phyloP scores from a whole-genome alignment of 2,888 invertebrate genomes.

The Andricus quercusramuli region DNA sequence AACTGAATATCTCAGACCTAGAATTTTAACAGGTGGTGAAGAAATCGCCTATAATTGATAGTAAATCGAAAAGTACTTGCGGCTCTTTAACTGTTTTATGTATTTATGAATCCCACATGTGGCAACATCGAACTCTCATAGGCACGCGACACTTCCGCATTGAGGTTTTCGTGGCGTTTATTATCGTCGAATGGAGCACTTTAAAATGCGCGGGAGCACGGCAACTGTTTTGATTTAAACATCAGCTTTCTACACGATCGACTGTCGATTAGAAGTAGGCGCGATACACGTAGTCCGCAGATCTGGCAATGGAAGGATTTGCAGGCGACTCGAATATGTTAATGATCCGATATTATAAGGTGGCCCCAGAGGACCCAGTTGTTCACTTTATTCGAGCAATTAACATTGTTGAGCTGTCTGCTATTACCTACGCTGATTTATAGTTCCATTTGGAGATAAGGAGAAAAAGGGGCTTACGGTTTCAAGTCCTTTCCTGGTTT shows the following conservation, averaged over 20 bases:
- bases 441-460: slow-evolving; percentile 57
- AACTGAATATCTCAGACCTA: slow-evolving; percentile 11
- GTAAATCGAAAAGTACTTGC: slow-evolving; percentile 20
- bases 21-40: slow-evolving; percentile 32
- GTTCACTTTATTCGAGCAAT: slow-evolving; percentile 63
- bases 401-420: slow-evolving; percentile 63
- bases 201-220: slow-evolving; percentile 47
- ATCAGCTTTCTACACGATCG: slow-evolving; percentile 65
- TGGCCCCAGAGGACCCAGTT: slow-evolving; percentile 54
- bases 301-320: slow-evolving; percentile 41
- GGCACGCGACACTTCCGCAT: slow-evolving; percentile 41
- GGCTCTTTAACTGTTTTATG: slow-evolving; percentile 2
- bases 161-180: slow-evolving; percentile 34
- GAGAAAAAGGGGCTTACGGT: slow-evolving; percentile 40
- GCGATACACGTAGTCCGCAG: slow-evolving; percentile 43
- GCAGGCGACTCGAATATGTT: slow-evolving; percentile 54
- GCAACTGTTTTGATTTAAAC: slow-evolving; percentile 63
- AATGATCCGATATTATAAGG: slow-evolving; percentile 52
- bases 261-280: slow-evolving; percentile 57
- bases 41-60: slow-evolving; percentile 35
- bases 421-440: slow-evolving; percentile 62
- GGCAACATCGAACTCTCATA: slow-evolving; percentile 9
- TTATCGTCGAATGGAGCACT: slow-evolving; percentile 37
- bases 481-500: slow-evolving; percentile 48
- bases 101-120: slow-evolving; percentile 39